phyloP scores from a whole-genome alignment of 2,888 invertebrate species.

The Drosophila paramelanica region DNA sequence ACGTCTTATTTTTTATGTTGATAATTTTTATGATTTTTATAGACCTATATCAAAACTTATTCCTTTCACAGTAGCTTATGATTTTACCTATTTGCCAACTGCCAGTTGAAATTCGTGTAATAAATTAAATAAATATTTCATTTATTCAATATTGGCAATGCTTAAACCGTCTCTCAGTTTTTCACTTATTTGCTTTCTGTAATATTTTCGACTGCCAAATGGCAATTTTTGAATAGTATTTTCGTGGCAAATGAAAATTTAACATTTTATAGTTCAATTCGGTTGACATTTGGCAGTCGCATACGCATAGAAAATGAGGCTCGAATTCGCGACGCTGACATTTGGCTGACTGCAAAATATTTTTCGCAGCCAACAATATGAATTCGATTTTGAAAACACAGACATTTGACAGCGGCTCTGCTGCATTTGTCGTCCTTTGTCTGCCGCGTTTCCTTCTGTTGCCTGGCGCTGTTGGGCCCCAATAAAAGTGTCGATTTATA shows the following conservation, averaged over 20 bases:
- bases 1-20: too few relatives aligned
- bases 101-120: background rate
- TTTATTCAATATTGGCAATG: background rate
- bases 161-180: background rate
- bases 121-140: background rate
- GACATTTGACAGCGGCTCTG: constrained; percentile 69
- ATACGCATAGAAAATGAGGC: constrained; percentile 76
- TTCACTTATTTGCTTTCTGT: constrained; percentile 9
- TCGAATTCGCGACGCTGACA: constrained; percentile 44
- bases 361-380: constrained; percentile 29
- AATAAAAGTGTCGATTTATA: constrained; percentile 67
- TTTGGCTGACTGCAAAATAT: constrained; percentile 40
- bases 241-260: constrained; percentile 66
- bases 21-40: too few relatives aligned
- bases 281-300: constrained; percentile 76
- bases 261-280: constrained; percentile 80
- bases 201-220: constrained; percentile 24
- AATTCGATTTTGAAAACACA: constrained; percentile 51
- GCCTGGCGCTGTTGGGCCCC: constrained; percentile 7
- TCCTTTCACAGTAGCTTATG: too few relatives aligned
- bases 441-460: constrained; percentile 4
- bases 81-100: too few relatives aligned
- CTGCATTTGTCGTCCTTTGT: constrained; percentile 53
- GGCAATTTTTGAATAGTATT: constrained; percentile 24
- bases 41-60: too few relatives aligned